These are phyloP conservation scores for Eulemur mongoz DNA, from an alignment of 2,797 vertebrate genomes.

Conservation along the genomic window DNA sequence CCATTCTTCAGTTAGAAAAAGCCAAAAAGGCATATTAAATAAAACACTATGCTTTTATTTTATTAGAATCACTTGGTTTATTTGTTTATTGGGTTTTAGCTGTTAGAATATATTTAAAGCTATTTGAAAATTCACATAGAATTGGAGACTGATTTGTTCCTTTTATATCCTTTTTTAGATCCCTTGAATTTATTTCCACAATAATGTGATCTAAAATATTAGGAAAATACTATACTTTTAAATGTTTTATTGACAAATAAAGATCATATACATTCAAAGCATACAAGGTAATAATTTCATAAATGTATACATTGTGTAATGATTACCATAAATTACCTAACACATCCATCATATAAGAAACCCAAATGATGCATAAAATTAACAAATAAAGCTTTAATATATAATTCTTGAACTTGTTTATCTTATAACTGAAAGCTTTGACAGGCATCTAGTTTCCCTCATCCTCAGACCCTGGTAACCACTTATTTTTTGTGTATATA, in stretches of 20 bases:
- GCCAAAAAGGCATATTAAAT: neutral
- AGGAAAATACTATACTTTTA: neutral
- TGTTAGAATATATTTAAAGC: neutral
- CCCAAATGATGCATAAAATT: constrained; percentile 55
- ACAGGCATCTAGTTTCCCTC: neutral
- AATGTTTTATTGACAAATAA: neutral
- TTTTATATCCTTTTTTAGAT: neutral
- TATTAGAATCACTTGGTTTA: neutral
- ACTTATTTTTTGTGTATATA: neutral
- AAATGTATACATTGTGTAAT: neutral
- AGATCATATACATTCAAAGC: neutral
- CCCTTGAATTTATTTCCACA: neutral
- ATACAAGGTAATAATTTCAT: neutral
- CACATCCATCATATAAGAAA: neutral
- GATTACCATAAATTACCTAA: neutral
- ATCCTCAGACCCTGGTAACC: neutral
- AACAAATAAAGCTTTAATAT: constrained; percentile 55
- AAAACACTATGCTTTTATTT: neutral
- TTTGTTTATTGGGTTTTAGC: constrained; percentile 3
- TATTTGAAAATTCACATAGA: neutral
- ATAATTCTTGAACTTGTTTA: constrained; percentile 3
- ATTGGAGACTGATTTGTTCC: neutral
- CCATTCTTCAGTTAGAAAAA: neutral
- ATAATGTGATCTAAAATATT: neutral
- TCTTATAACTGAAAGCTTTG: neutral